Base-by-base conservation (phyloP, 2,797 vertebrate genomes). In the Anguilla megastoma region DNA sequence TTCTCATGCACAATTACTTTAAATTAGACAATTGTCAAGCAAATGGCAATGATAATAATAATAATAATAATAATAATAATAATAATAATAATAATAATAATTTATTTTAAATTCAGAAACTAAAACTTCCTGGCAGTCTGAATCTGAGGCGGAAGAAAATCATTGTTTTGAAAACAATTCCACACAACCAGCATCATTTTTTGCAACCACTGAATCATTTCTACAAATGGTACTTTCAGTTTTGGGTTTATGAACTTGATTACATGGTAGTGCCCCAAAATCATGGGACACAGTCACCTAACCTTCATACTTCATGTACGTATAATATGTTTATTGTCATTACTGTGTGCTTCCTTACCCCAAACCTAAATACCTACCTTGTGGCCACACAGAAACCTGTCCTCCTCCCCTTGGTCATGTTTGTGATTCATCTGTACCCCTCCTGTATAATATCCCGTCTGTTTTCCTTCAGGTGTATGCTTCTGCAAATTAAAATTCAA, bases 401-500 rank as follows among this genome's bases (percentile, higher is more conserved):
- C 83, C 66, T 27, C 69, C 82, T 54, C 30, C 48, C 45, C 30
- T n/a, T 71, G 45, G 52, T 87, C 48, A 74, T 90, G 87, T 91
- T 89, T 90, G 89, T 90, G 88, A 86, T 91, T 90, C 89, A 87
- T 89, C 87, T 84, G 85, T 79, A 85, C 89, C 85, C 85, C 85
- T 86, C 90, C 90, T 91, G 88, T 90, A 86, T 45, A 45, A 45
- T 45, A 91, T 92, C 92, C 91, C 94, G 91, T 90, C 91, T 86
- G 85, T 90, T 93, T 89, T 92, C 92, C 92, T 93, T 93, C 94
- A 95, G 95, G 95, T 96, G 94, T 95, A 94, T 95, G 95, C 96
- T 97, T 41, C 96, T 88, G 91, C 96, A 96, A 98, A 98, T 98
- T 97, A 97, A 98, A 98, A 97, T 97, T 97, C 98, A 98, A 98